These are phyloP conservation scores for Ictidomys tridecemlineatus DNA, from an alignment of 2,113 vertebrate genomes.

Conservation along the genomic window DNA sequence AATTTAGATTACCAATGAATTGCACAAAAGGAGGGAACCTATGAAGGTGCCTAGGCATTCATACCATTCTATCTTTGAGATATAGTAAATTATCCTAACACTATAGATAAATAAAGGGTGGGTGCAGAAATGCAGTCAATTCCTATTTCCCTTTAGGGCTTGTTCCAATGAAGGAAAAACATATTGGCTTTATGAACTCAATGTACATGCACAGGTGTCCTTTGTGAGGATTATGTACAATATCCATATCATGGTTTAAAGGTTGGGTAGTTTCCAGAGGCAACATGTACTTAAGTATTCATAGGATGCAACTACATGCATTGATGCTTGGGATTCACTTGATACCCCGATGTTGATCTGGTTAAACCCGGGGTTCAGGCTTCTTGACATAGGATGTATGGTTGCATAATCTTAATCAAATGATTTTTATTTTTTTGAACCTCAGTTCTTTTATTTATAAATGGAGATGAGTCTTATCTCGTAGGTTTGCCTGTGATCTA, in stretches of 20 bases:
- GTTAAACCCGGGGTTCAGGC: neutral
- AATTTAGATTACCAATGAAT: neutral
- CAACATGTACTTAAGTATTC: neutral
- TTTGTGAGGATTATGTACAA: neutral
- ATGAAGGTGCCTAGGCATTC: neutral
- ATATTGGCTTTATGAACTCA: neutral
- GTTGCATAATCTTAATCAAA: neutral
- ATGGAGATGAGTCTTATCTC: neutral
- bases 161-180: neutral
- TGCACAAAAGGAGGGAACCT: neutral
- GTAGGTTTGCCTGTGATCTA: neutral
- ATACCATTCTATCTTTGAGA: neutral
- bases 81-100: neutral
- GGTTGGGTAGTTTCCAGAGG: neutral
- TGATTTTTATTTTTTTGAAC: neutral
- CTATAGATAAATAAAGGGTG: neutral
- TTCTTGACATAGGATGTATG: neutral
- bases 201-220: neutral
- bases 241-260: neutral
- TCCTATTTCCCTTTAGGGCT: neutral
- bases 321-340: neutral
- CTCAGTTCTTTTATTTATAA: neutral
- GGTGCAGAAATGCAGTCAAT: neutral
- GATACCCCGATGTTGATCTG: rapidly evolving
- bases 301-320: neutral